phyloP scores from a whole-genome alignment of 2,797 vertebrate genomes.

The Mormyrops boulengeri region DNA sequence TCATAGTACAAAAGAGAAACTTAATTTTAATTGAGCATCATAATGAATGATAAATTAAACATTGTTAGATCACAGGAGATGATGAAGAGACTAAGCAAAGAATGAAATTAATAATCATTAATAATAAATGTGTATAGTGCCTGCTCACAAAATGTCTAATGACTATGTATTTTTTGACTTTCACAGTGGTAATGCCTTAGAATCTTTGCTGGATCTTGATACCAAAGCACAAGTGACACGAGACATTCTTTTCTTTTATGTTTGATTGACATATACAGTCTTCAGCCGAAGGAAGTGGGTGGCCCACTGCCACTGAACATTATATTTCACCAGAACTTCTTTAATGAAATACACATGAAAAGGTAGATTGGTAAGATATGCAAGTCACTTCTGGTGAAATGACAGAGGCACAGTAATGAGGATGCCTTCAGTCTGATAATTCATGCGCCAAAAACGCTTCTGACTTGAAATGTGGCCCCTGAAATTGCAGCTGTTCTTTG shows the following conservation, averaged over 20 bases:
- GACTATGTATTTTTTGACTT: not conserved
- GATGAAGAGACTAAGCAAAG: not conserved
- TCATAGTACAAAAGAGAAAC: not conserved
- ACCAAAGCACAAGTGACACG: not conserved
- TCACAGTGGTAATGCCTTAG: not conserved
- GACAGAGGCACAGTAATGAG: not conserved
- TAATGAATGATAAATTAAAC: not conserved
- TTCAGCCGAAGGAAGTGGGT: not conserved
- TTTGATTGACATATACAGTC: not conserved
- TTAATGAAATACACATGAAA: not conserved
- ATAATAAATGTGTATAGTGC: slow-evolving; percentile 6
- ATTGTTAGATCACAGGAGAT: not conserved
- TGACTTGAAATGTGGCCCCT: not conserved
- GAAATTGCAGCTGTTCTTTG: not conserved
- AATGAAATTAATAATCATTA: slow-evolving; percentile 7
- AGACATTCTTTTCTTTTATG: not conserved
- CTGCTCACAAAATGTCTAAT: not conserved
- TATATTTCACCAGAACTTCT: not conserved
- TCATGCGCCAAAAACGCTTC: not conserved
- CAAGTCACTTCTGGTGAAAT: not conserved
- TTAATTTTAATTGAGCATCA: not conserved
- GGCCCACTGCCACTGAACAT: not conserved
- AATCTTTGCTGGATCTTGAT: not conserved
- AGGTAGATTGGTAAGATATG: not conserved
- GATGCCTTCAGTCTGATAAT: not conserved